phyloP scores from a whole-genome alignment of 2,797 vertebrate genomes.

The Hozukius guyotensis region DNA sequence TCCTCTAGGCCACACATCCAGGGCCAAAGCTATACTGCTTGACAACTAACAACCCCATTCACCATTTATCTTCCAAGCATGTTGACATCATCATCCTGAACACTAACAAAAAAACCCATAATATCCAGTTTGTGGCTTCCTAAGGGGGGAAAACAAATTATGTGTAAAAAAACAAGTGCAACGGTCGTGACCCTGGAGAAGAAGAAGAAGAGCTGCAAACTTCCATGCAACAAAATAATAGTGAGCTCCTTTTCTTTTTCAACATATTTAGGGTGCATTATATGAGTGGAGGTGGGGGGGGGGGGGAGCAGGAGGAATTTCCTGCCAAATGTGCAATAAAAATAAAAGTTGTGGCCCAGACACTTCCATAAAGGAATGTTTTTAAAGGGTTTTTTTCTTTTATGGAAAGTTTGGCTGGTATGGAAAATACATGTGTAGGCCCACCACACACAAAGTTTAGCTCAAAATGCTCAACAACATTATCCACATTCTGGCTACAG shows the following conservation, averaged over 20 bases:
- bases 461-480: conserved; percentile 58
- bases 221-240: conserved; percentile 55
- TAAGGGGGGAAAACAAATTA: neutral
- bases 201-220: conserved; percentile 38
- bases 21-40: conserved; percentile 43
- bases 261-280: conserved; percentile 71
- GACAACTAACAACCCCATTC: conserved; percentile 56
- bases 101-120: conserved; percentile 18
- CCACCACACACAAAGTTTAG: conserved; percentile 65
- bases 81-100: conserved; percentile 49
- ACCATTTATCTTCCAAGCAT: conserved; percentile 49
- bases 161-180: conserved; percentile 43
- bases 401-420: conserved; percentile 65
- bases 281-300: conserved; percentile 69
- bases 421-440: conserved; percentile 51
- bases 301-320: conserved; percentile 82
- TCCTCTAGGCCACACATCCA: conserved; percentile 70
- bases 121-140: neutral
- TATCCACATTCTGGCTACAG: conserved; percentile 17
- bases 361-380: conserved; percentile 73
- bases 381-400: conserved; percentile 32
- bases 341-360: conserved; percentile 77
- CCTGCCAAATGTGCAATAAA: conserved; percentile 89
- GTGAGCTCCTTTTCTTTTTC: conserved; percentile 49
- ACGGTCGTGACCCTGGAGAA: neutral